A percentile compares a stretch with the other conserved stretches of the same genome.
phyloP scores from a whole-genome alignment of 2,888 invertebrate species.

The Acheta domesticus region DNA sequence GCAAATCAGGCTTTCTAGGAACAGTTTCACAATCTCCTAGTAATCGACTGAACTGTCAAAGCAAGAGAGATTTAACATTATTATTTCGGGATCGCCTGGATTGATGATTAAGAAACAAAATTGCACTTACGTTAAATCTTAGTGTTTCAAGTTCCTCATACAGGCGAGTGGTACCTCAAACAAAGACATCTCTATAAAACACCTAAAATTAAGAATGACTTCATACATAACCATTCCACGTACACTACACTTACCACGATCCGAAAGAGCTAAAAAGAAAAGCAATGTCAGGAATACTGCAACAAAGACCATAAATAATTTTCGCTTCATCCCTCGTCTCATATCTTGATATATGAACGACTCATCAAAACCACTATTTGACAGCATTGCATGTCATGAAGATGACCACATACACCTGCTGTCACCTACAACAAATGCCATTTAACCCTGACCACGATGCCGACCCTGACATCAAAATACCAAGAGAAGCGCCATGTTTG shows the following conservation, averaged over 20 bases:
- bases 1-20: slow-evolving; percentile 48
- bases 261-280: background rate
- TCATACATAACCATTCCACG: background rate
- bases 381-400: too few relatives aligned
- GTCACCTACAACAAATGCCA: too few relatives aligned
- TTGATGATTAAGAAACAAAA: background rate
- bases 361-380: background rate
- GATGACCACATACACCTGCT: too few relatives aligned
- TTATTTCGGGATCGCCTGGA: background rate
- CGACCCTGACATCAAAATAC: too few relatives aligned
- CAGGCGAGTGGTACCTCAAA: background rate
- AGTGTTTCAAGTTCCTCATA: background rate
- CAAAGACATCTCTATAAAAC: background rate
- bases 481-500: too few relatives aligned
- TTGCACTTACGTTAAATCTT: background rate
- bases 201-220: background rate
- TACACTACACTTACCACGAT: background rate
- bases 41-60: background rate
- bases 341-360: background rate
- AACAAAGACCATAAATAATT: background rate
- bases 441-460: too few relatives aligned
- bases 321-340: background rate
- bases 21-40: background rate
- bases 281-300: background rate
- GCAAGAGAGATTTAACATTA: background rate